phyloP scores from a whole-genome alignment of 2,888 invertebrate genomes.

The Limnephilus lunatus region DNA sequence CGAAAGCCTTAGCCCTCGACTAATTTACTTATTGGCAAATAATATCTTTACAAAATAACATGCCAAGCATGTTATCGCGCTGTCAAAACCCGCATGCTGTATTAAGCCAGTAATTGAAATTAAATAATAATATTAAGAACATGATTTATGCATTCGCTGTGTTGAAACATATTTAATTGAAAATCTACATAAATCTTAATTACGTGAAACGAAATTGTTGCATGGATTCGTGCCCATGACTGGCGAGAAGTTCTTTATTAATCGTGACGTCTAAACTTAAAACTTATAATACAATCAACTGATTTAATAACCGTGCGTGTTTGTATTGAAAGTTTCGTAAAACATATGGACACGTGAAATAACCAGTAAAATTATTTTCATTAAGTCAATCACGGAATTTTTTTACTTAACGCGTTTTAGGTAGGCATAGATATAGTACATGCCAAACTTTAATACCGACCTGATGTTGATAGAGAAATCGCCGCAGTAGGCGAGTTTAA shows the following conservation, averaged over 20 bases:
- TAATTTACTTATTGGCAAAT: not conserved
- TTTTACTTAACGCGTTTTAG: not conserved
- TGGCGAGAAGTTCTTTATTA: not conserved
- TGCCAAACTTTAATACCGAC: no score
- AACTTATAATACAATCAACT: slow-evolving; percentile 5
- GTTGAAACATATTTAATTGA: slow-evolving; percentile 2
- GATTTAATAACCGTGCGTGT: not conserved
- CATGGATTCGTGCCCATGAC: slow-evolving; percentile 7
- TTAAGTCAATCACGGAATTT: not conserved
- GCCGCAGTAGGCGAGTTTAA: no score
- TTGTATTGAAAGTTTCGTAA: not conserved
- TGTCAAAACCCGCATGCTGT: not conserved
- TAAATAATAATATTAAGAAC: not conserved
- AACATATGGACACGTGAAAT: not conserved
- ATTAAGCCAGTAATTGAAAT: not conserved
- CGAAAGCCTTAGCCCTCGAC: no score
- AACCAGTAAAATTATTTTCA: not conserved
- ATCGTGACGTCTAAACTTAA: not conserved
- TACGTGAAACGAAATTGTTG: slow-evolving; percentile 22
- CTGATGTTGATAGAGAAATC: no score
- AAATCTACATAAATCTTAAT: slow-evolving; percentile 26
- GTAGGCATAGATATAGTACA: no score
- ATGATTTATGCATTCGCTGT: not conserved
- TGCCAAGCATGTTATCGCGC: not conserved
- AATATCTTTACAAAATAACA: not conserved